Conservation (phyloP, 2,888 invertebrate species). For the Acleris holmiana region DNA sequence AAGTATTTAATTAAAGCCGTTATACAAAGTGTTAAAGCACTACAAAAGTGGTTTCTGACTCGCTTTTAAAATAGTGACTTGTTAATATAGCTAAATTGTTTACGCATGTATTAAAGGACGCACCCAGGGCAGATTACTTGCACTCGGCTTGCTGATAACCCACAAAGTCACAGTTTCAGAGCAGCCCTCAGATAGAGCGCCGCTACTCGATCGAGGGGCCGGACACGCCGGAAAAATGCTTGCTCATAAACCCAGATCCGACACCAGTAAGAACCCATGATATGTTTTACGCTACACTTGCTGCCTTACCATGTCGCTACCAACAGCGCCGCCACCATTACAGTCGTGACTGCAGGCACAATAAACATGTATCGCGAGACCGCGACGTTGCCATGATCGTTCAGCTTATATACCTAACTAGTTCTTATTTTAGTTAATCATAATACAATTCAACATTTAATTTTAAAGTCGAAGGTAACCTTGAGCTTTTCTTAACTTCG, state of each 20-base stretch:
- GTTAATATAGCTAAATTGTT: neutral
- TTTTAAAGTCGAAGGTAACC: conserved; percentile 2
- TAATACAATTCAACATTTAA: neutral
- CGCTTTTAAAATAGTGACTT: neutral
- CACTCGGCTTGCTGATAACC: conserved; percentile 61
- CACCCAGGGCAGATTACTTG: conserved; percentile 37
- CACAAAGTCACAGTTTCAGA: conserved; percentile 77
- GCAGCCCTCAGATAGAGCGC: conserved; percentile 76
- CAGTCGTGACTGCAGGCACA: neutral
- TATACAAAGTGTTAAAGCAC: too few relatives aligned
- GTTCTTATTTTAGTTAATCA: neutral
- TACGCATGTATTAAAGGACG: conserved; percentile 32
- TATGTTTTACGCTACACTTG: conserved; percentile 44
- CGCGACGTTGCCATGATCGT: neutral
- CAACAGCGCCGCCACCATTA: neutral
- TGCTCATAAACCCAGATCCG: conserved; percentile 81
- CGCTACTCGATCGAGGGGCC: conserved; percentile 77
- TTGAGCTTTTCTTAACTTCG: conserved; percentile 13
- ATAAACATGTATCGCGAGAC: neutral
- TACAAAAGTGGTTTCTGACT: too few relatives aligned
- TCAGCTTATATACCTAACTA: neutral
- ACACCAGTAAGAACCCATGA: conserved; percentile 76
- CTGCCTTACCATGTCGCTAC: conserved; percentile 10
- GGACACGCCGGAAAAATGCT: conserved; percentile 79
- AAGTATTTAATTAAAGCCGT: too few relatives aligned